Conservation (phyloP, 2,113 vertebrate genomes). For the Microtus ochrogaster region DNA sequence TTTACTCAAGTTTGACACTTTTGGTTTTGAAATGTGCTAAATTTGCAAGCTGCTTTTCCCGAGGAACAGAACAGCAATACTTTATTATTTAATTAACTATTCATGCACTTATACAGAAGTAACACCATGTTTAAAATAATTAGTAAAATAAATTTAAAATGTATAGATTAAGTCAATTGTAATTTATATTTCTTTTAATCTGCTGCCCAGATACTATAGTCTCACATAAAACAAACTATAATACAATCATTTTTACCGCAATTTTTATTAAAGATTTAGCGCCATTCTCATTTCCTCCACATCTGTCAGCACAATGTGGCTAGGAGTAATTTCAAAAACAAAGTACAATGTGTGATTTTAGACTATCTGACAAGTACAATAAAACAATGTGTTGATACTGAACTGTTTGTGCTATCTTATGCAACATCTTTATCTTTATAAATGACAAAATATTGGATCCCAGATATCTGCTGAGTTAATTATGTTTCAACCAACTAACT, state of each 20-base stretch:
- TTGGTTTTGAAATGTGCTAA: constrained; percentile 54
- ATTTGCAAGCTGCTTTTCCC: constrained; percentile 56
- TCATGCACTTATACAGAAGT: not conserved
- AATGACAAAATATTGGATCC: not conserved
- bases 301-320: not conserved
- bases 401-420: not conserved
- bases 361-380: not conserved
- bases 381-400: not conserved
- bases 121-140: not conserved
- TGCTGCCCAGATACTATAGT: too few relatives aligned
- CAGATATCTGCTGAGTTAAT: not conserved
- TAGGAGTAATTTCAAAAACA: not conserved
- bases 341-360: not conserved
- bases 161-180: not conserved
- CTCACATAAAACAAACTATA: not conserved
- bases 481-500: not conserved
- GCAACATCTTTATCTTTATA: not conserved
- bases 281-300: not conserved
- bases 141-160: not conserved
- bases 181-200: not conserved
- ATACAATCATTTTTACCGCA: not conserved
- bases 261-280: not conserved
- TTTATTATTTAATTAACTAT: constrained; percentile 58
- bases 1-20: constrained; percentile 47
- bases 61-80: constrained; percentile 46